phyloP scores from a whole-genome alignment of 2,797 vertebrate genomes.

The Tinamus major region DNA sequence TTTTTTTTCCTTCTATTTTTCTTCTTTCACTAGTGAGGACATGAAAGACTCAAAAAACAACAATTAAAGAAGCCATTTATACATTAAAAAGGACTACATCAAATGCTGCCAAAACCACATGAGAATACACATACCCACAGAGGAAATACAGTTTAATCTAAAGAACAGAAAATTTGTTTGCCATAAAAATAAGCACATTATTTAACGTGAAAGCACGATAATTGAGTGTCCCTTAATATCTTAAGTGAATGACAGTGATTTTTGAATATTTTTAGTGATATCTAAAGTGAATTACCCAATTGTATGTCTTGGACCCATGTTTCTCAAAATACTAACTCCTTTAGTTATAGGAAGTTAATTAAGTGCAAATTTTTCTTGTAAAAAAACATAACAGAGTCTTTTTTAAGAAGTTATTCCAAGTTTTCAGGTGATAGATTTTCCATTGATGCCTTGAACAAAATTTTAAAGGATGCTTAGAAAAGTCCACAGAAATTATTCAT shows the following conservation, averaged over 20 bases:
- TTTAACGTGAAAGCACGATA: neutral
- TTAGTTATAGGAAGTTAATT: neutral
- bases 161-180: neutral
- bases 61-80: neutral
- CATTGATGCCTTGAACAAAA: neutral
- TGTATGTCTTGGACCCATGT: neutral
- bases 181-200: neutral
- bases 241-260: neutral
- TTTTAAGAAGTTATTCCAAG: neutral
- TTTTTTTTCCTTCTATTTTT: neutral
- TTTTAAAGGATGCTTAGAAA: neutral
- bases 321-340: neutral
- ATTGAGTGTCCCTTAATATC: neutral
- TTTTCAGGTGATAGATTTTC: neutral
- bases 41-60: neutral
- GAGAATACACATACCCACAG: neutral
- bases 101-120: neutral
- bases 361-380: neutral
- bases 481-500: neutral
- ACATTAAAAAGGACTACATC: neutral
- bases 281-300: constrained; percentile 8
- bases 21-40: neutral
- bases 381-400: neutral
- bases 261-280: neutral
- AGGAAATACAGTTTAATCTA: neutral